These are phyloP conservation scores for Cebidichthys violaceus DNA, from an alignment of 2,113 vertebrate species.

Conservation along the genomic window DNA sequence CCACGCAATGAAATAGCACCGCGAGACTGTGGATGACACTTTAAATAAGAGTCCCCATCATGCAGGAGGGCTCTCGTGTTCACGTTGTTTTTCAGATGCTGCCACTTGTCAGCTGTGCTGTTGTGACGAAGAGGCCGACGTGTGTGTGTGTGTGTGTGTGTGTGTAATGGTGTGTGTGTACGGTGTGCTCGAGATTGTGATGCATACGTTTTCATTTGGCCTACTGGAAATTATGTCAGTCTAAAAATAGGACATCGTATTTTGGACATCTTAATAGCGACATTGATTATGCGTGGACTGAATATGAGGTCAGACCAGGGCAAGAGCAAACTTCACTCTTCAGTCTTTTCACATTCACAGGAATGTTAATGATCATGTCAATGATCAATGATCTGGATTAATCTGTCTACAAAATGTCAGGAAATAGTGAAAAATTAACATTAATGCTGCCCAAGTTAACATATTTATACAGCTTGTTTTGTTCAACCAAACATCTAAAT, in stretches of 20 bases:
- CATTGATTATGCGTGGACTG: not conserved
- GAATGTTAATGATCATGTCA: too few relatives aligned
- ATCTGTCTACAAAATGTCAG: not conserved
- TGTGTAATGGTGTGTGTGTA: not conserved
- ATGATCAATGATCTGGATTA: too few relatives aligned
- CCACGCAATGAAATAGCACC: conserved; percentile 2
- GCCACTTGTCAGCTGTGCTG: conserved; percentile 1
- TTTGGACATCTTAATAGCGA: not conserved
- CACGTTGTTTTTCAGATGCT: conserved; percentile 18
- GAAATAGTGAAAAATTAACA: not conserved
- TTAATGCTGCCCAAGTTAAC: not conserved
- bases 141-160: not conserved
- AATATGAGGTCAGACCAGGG: not conserved
- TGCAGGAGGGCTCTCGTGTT: conserved; percentile 20
- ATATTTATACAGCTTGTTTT: not conserved
- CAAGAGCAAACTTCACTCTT: too few relatives aligned
- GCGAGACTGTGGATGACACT: conserved; percentile 18
- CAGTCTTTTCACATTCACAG: too few relatives aligned
- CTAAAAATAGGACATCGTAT: conserved; percentile 23
- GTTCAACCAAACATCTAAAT: not conserved
- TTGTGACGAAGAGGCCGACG: not conserved
- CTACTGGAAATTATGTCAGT: conserved; percentile 6
- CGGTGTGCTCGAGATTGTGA: not conserved
- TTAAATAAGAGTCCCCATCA: conserved; percentile 1
- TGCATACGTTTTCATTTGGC: not conserved